Conservation (phyloP, 2,888 invertebrate genomes). For the Rapana venosa region DNA sequence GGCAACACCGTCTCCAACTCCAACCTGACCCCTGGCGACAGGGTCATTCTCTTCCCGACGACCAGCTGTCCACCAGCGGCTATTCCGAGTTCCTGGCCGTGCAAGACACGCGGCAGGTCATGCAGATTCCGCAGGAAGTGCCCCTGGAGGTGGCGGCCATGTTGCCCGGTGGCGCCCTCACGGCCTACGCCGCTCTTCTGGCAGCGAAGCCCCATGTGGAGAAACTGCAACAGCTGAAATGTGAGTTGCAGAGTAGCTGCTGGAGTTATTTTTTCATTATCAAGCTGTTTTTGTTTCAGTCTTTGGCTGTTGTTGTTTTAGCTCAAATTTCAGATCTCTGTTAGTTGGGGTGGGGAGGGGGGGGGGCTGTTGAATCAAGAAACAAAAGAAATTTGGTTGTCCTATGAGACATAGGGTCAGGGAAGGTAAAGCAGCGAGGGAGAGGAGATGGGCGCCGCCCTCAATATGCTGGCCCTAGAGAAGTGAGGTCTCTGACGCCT, state of each 20-base stretch:
- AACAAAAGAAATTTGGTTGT: too few species aligned
- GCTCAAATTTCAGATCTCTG: too few species aligned
- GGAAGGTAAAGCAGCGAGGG: too few species aligned
- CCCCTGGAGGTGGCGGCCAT: slow-evolving; percentile 93
- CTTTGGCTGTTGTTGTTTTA: background rate
- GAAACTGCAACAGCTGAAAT: slow-evolving; percentile 70
- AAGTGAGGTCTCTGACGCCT: too few species aligned
- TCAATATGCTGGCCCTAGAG: too few species aligned
- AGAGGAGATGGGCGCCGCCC: too few species aligned
- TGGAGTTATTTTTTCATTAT: background rate
- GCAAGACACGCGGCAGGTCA: slow-evolving; percentile 90
- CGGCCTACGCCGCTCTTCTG: slow-evolving; percentile 93
- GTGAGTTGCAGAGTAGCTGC: slow-evolving; percentile 57
- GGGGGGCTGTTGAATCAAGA: too few species aligned
- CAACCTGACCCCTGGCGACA: slow-evolving; percentile 78
- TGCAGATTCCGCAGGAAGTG: slow-evolving; percentile 89
- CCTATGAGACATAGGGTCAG: too few species aligned
- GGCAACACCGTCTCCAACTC: slow-evolving; percentile 75
- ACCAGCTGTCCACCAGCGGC: slow-evolving; percentile 60
- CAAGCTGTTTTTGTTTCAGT: background rate
- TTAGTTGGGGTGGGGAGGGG: too few species aligned
- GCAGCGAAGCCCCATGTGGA: slow-evolving; percentile 85
- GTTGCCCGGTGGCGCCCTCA: slow-evolving; percentile 93
- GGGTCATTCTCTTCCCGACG: slow-evolving; percentile 79
- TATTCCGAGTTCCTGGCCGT: slow-evolving; percentile 93